Conservation (phyloP, 2,888 invertebrate genomes). For the Caenorhabditis panamensis region DNA sequence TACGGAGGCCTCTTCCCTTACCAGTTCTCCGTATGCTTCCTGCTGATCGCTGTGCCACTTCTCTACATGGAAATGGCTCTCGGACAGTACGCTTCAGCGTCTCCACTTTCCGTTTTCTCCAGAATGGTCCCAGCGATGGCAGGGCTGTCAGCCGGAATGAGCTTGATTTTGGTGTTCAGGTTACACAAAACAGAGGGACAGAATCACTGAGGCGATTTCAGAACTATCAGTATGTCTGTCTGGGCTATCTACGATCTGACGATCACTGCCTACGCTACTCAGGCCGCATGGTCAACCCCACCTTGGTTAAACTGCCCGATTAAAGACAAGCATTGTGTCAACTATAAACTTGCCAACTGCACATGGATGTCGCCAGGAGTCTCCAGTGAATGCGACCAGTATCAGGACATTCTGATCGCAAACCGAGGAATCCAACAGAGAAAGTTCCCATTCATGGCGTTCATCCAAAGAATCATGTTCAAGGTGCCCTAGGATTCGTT, state of each 20-base stretch:
- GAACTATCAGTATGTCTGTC: conserved; percentile 33
- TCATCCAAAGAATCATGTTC: conserved; percentile 26
- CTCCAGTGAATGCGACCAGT: conserved; percentile 18
- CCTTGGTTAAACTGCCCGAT: conserved; percentile 23
- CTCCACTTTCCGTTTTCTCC: conserved; percentile 56
- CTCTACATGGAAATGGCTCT: conserved; percentile 68
- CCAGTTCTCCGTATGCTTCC: conserved; percentile 56
- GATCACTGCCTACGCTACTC: conserved; percentile 16
- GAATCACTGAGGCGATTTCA: conserved; percentile 3
- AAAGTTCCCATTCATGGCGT: conserved; percentile 51
- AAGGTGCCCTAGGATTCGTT: conserved; percentile 6
- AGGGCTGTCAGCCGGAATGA: conserved; percentile 59
- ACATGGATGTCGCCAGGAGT: conserved; percentile 17
- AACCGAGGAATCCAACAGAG: conserved; percentile 22
- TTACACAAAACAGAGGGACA: no score
- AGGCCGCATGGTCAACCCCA: conserved; percentile 17
- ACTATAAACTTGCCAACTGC: conserved; percentile 33
- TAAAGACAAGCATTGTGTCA: conserved; percentile 10
- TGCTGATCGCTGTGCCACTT: conserved; percentile 63
- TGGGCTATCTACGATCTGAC: conserved; percentile 51
- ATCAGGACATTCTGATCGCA: conserved; percentile 20
- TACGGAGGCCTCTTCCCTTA: conserved; percentile 60
- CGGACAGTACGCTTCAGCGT: conserved; percentile 67
- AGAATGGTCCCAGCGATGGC: conserved; percentile 62
- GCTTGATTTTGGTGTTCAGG: conserved; percentile 52